Evolutionary conservation across 2,888 invertebrate genomes (phyloP), one percentile per base, ranked within the genome.

Genomic region (Coelopa pilipes): DNA sequence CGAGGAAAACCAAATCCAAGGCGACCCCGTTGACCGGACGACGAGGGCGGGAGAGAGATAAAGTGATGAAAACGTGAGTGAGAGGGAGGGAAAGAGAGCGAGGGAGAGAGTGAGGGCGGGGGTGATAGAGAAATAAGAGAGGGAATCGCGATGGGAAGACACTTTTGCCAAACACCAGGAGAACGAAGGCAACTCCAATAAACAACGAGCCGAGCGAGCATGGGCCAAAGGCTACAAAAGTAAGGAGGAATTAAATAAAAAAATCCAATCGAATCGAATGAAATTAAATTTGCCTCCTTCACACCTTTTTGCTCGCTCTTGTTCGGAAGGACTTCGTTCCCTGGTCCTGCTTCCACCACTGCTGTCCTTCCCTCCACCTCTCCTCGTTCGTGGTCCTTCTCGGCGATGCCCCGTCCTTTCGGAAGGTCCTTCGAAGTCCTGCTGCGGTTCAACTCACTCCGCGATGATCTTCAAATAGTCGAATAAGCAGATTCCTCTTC

Each of bases 381-480:
- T 49, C 17, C 11, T 19, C 15, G 21, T 21, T 1, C 12, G 19
- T 19, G 0, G 1, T 19, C 12, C 21, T 15, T 66, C 21, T 24
- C 21, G 17, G 17, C 4, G 34, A 46, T 63, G 3, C 4, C 34
- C 4, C 7, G 34, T 34, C 34, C 34, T 4, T 2, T 7, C 7
- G 34, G 34, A 34, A 34, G 34, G 34, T 34, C 34, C 34, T 34
- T 34, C 34, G 19, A 17, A 17, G 5, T 57, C 19, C 15, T 34
- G 4, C 34, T 34, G 34, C 7, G 34, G 34, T 34, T 13, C n/a
- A 21, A n/a, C 17, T 34, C 21, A 62, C 60, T 65, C 65, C 62
- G 50, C 71, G 62, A 69, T 50, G 70, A 45, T 67, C 19, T 50
- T 75, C 60, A 68, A 75, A 69, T 74, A 65, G 70, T 72, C 24